Base-by-base conservation (phyloP, 64 coral and sea anemone genomes). In the Montipora capricornis region DNA sequence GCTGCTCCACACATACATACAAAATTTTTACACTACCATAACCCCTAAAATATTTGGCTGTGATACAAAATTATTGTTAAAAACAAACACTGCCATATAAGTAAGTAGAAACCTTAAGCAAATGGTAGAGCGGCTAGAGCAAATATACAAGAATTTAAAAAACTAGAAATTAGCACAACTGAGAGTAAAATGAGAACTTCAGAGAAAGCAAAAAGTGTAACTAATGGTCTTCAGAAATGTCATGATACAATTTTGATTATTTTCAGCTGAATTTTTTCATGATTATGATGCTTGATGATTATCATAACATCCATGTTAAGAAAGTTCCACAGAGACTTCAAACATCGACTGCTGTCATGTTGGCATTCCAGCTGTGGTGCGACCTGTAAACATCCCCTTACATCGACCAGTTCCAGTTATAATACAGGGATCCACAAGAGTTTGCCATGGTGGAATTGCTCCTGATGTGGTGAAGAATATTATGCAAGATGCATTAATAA, bases 271-370 rank as follows among this genome's bases (percentile, higher is more conserved):
- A 84, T 6, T 92, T 69, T 26, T 84, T 92, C 16, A 84, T 92
- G 46, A 68, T 92, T 44, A 51, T 83, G 68, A 64, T 92, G 5
- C 20, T 92, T 45, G 90, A 85, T 85, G 81, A 92, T 48, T 86
- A 85, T 70, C 91, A 93, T 58, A 92, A 92, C 70, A 92, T 92
- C 47, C 90, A 92, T 64, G 46, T 37, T 12, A 87, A 26, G 44
- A 93, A 87, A 67, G 82, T 79, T 11, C 82, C 91, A 60, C 57
- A 53, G 4, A 47, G 53, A 29, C 58, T 87, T 45, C 8, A 24
- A 13, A 93, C 73, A 75, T 61, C 51, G 49, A 93, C 75, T 20
- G 82, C 73, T 60, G 26, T 74, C 77, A 83, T 8, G 10, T 19
- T 2, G 77, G 17, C 7, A 20, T 93, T 45, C 91, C 82, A 79